Evolutionary conservation across 2,888 invertebrate species (phyloP).

Genomic region (Athripsodes cinereus): DNA sequence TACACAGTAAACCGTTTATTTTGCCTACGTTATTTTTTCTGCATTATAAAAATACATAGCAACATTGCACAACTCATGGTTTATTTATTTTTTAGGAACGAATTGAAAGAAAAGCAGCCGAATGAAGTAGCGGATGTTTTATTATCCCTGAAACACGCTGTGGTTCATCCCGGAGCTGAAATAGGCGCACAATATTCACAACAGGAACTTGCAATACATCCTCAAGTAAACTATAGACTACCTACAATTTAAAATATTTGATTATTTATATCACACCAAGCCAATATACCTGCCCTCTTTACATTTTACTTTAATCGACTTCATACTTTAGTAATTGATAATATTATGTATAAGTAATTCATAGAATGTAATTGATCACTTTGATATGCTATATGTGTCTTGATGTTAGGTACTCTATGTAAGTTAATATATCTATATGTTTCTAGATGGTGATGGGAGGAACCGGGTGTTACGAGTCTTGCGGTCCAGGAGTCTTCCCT

Average conservation of each 20-base stretch:
- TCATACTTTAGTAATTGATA: too few species aligned
- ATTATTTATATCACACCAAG: too few species aligned
- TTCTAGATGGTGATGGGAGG: slow-evolving; percentile 53
- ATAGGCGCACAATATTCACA: slow-evolving; percentile 49
- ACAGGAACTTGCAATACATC: slow-evolving; percentile 37
- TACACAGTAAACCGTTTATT: too few species aligned
- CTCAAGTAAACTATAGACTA: slow-evolving; percentile 17
- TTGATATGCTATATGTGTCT: too few species aligned
- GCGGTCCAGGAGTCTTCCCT: slow-evolving; percentile 56
- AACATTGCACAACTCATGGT: too few species aligned
- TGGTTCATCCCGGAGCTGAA: slow-evolving; percentile 68
- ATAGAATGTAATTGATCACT: too few species aligned
- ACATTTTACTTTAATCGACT: too few species aligned
- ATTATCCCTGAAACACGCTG: slow-evolving; percentile 80
- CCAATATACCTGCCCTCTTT: too few species aligned
- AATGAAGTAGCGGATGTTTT: slow-evolving; percentile 83
- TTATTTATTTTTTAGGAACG: slow-evolving; percentile 18
- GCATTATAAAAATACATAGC: too few species aligned
- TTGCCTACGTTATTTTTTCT: too few species aligned
- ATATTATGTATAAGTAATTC: too few species aligned
- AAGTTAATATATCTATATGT: neutral
- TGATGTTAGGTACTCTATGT: neutral
- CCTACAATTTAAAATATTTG: too few species aligned
- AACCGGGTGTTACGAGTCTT: slow-evolving; percentile 46
- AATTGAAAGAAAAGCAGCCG: slow-evolving; percentile 26